Conservation (phyloP, 2,113 vertebrate species). For the Semnornis frantzii region DNA sequence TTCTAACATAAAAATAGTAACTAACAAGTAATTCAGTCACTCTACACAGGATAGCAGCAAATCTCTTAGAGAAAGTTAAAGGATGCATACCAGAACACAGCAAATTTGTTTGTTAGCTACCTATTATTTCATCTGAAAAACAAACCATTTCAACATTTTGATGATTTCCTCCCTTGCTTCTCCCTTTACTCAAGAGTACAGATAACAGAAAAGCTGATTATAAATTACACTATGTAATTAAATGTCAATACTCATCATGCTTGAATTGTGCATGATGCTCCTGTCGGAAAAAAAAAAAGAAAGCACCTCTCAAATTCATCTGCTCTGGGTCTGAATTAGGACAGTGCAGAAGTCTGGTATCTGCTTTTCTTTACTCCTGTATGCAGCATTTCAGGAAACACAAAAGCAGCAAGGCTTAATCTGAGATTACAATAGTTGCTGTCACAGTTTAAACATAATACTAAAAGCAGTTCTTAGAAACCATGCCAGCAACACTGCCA, state of each 20-base stretch:
- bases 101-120: neutral
- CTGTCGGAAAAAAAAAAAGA: neutral
- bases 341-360: neutral
- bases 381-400: neutral
- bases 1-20: neutral
- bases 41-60: neutral
- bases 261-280: neutral
- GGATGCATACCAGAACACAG: neutral
- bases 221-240: neutral
- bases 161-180: neutral
- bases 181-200: neutral
- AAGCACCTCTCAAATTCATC: slow-evolving; percentile 66
- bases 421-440: neutral
- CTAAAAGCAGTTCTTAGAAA: neutral
- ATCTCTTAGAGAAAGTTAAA: neutral
- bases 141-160: neutral
- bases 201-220: neutral
- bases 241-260: neutral
- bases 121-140: neutral
- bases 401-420: neutral
- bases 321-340: slow-evolving; percentile 52
- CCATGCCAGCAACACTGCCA: neutral
- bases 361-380: neutral
- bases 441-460: neutral
- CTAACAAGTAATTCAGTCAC: neutral